A percentile compares a stretch with the other conserved stretches of the same genome.
Conservation (phyloP, 2,888 invertebrate species). For the Melinaea menophilus region DNA sequence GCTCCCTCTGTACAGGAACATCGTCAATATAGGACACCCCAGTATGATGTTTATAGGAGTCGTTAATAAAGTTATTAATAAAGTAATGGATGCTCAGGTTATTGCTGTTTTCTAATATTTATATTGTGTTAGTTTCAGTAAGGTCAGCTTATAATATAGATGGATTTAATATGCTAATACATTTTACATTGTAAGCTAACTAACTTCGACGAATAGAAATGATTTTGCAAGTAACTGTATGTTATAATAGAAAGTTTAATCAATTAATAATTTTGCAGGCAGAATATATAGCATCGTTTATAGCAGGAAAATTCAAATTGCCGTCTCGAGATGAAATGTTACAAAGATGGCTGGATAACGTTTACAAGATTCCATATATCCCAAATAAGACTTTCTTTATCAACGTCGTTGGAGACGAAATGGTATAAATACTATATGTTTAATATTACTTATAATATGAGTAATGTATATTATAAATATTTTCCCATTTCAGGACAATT, state of each 20-base stretch:
- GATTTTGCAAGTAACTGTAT: not conserved
- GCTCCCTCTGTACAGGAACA: slow-evolving; percentile 85
- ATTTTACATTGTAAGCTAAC: too few species aligned
- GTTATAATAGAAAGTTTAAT: not conserved
- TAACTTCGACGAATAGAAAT: not conserved
- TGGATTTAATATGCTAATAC: too few species aligned
- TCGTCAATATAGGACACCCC: slow-evolving; percentile 85
- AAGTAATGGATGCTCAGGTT: slow-evolving; percentile 83
- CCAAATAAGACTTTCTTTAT: slow-evolving; percentile 58
- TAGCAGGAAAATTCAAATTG: slow-evolving; percentile 77
- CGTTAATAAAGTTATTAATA: slow-evolving; percentile 81
- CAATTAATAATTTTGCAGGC: slow-evolving; percentile 59
- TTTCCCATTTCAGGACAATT: slow-evolving; percentile 50
- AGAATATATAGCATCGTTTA: slow-evolving; percentile 78
- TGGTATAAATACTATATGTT: slow-evolving; percentile 41
- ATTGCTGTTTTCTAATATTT: too few species aligned
- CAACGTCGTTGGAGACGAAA: slow-evolving; percentile 52
- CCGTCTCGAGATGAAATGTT: slow-evolving; percentile 83
- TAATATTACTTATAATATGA: not conserved
- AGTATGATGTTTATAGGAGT: slow-evolving; percentile 88
- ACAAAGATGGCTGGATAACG: slow-evolving; percentile 73
- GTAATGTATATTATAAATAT: not conserved
- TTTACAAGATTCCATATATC: slow-evolving; percentile 58
- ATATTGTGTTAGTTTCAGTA: too few species aligned
- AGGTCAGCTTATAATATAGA: too few species aligned